Conservation (phyloP, 2,113 vertebrate genomes). For the Illadopsis cleaveri region DNA sequence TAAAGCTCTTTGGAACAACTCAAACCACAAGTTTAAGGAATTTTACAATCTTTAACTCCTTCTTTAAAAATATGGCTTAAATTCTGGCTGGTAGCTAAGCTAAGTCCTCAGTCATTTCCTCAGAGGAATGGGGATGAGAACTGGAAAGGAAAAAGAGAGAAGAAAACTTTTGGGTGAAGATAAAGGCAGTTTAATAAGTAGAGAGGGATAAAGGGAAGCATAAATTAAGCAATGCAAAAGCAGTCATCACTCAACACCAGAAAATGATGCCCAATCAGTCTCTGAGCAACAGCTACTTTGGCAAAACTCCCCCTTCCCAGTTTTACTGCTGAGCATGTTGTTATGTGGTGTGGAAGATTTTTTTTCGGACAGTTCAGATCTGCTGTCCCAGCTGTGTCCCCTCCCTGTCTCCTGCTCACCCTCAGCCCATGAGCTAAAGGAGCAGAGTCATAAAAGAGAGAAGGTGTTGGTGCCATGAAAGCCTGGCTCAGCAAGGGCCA, state of each 20-base stretch:
- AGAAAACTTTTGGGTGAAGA: neutral
- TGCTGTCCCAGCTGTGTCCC: neutral
- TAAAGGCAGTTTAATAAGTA: neutral
- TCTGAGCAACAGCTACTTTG: neutral
- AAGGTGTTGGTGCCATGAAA: neutral
- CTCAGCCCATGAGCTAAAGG: neutral
- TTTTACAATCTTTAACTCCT: neutral
- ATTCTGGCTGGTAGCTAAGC: neutral
- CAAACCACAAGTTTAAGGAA: neutral
- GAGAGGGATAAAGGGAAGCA: neutral
- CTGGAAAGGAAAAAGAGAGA: neutral
- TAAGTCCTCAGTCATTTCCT: neutral
- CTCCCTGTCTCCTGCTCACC: neutral
- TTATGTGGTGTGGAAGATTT: neutral
- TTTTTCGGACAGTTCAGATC: neutral
- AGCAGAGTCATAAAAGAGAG: neutral
- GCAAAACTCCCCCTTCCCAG: neutral
- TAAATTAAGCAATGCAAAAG: neutral
- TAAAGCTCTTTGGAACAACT: neutral
- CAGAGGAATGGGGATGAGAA: neutral
- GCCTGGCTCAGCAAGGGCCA: neutral
- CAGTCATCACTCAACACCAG: neutral
- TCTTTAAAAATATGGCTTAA: neutral
- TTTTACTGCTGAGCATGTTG: neutral
- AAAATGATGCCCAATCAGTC: rapidly evolving